Conservation (phyloP, 2,113 vertebrate genomes). For the Colaptes auratus region DNA sequence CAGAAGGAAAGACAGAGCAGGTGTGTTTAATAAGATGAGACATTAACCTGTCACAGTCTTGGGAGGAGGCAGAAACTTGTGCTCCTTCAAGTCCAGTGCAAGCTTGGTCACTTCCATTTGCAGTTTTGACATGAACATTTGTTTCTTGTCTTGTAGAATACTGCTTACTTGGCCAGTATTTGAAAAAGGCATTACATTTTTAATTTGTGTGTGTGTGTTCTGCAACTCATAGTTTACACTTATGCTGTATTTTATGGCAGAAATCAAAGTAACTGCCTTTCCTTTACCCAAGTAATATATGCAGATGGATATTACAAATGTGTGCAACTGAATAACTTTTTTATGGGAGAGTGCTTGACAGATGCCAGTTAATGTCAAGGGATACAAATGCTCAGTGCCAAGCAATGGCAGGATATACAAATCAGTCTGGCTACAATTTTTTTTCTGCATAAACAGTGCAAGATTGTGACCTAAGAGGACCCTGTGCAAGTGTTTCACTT, state of each 20-base stretch:
- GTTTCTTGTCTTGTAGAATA: constrained; percentile 32
- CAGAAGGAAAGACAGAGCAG: constrained; percentile 7
- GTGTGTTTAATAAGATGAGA: constrained; percentile 24
- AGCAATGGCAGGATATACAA: neutral
- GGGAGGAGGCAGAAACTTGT: neutral
- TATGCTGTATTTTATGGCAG: neutral
- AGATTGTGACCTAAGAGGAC: constrained; percentile 24
- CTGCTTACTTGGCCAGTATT: constrained; percentile 14
- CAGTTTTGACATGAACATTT: constrained; percentile 9
- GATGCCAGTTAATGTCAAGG: constrained; percentile 48
- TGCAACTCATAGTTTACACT: constrained; percentile 52
- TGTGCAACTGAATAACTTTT: constrained; percentile 24
- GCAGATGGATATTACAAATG: neutral
- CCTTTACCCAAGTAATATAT: constrained; percentile 19
- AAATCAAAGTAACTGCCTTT: constrained; percentile 54
- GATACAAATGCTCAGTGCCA: constrained; percentile 39
- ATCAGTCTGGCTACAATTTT: constrained; percentile 1
- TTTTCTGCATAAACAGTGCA: neutral
- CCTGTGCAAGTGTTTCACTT: neutral
- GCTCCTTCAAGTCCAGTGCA: neutral
- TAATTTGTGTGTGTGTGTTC: constrained; percentile 15
- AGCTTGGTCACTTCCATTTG: neutral
- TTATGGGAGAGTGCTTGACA: constrained; percentile 32
- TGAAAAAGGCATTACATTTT: constrained; percentile 36
- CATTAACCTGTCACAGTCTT: constrained; percentile 1